Evolutionary conservation across 2,113 vertebrate genomes (phyloP), one percentile per base, ranked within the genome.

Genomic region (Himantopus leucocephalus): DNA sequence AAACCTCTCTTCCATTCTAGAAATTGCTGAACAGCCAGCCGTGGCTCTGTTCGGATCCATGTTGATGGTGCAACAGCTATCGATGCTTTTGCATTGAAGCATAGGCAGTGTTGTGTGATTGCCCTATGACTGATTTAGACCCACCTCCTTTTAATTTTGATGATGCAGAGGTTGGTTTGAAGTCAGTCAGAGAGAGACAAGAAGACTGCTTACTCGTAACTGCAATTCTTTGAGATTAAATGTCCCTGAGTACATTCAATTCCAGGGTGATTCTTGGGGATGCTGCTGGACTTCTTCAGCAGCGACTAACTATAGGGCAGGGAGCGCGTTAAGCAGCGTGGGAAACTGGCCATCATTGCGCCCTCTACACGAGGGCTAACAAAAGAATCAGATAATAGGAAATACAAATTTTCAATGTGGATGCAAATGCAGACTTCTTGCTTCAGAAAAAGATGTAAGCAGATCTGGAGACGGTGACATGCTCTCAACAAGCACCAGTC

Each of bases 301-400:
- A 74, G 27, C 13, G 26, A 30, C 22, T 62, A 41, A 29, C 45
- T 47, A 14, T 26, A 58, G 48, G 39, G n/a, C 56, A 64, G 50
- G 63, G 70, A 52, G 15, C 1, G 0, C 0, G 2, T 39, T 45
- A 32, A 70, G 55, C 48, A 85, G 48, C 34, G 3, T 8, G 29
- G 62, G 48, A 45, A 85, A 45, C 18, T 41, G 26, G 24, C 22
- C 53, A 2, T 39, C 7, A 5, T 2, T n/a, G 52, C 41, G 37
- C 29, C 17, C 45, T 48, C 45, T 77, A 3, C 12, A 13, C 0
- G 4, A 62, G 27, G 27, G 55, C 67, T 74, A 29, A 32, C 5
- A 24, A 66, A 62, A 30, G 13, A 37, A 41, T 64, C 0, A 2
- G 37, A 13, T 76, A 24, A 6, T 29, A 41, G 37, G 30, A 71